Conservation (phyloP, 2,113 vertebrate species). For the Regulus satrapa region DNA sequence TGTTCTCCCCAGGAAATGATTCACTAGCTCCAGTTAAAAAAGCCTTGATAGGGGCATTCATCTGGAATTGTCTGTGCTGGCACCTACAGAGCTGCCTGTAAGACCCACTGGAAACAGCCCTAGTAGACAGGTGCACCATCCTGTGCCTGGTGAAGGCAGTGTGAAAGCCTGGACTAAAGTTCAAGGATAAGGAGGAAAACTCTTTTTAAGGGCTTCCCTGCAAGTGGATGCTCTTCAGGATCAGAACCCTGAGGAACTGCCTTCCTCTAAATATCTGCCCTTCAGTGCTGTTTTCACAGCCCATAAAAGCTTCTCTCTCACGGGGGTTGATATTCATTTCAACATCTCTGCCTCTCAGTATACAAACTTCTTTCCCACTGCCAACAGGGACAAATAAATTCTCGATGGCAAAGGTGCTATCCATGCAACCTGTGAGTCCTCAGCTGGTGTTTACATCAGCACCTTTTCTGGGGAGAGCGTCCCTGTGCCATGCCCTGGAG, state of each 20-base stretch:
- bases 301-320: neutral
- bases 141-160: rapidly evolving
- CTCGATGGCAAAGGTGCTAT: neutral
- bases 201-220: neutral
- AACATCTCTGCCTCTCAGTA: neutral
- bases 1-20: neutral
- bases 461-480: neutral
- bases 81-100: neutral
- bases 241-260: neutral
- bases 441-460: neutral
- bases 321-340: neutral
- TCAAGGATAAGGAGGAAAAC: neutral
- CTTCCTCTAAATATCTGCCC: neutral
- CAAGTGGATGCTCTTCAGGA: neutral
- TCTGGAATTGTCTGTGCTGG: neutral
- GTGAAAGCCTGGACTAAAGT: neutral
- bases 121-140: neutral
- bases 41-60: neutral
- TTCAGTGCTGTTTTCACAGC: neutral
- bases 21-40: neutral
- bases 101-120: neutral
- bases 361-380: neutral
- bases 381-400: neutral
- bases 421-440: neutral
- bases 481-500: neutral